A percentile compares a stretch with the other conserved stretches of the same genome.
Evolutionary conservation across 2,888 invertebrate genomes (phyloP).

Genomic region (Pterostichus madidus): DNA sequence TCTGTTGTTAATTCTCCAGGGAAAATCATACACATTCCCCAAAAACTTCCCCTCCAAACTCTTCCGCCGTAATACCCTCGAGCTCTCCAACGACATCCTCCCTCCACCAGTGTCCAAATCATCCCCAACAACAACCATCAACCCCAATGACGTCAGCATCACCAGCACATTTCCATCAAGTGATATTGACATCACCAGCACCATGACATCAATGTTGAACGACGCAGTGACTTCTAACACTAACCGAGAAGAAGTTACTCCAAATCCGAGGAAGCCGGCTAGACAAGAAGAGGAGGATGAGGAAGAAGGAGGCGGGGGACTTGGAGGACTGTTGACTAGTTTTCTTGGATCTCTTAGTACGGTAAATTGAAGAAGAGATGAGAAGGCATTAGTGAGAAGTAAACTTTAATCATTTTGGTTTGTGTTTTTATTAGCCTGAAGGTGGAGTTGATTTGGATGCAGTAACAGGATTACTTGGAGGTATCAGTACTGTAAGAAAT

Average conservation of each 20-base stretch:
- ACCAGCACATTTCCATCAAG: neutral
- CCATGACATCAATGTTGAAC: neutral
- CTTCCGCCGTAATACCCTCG: neutral
- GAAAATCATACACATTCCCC: conserved; percentile 1
- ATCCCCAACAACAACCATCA: conserved; percentile 16
- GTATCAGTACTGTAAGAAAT: conserved; percentile 75
- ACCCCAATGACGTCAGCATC: neutral
- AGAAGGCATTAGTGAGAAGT: neutral
- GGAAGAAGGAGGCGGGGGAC: conserved; percentile 74
- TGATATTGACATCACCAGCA: neutral
- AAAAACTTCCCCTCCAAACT: neutral
- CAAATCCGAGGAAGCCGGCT: conserved; percentile 44
- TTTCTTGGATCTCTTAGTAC: conserved; percentile 75
- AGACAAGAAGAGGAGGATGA: conserved; percentile 70
- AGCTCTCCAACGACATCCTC: conserved; percentile 31
- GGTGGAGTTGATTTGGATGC: conserved; percentile 76
- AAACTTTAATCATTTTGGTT: neutral
- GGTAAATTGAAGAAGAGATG: conserved; percentile 70
- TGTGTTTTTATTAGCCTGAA: conserved; percentile 72
- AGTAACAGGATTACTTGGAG: conserved; percentile 75
- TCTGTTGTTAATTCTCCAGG: neutral
- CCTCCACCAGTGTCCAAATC: neutral
- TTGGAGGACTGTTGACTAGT: conserved; percentile 74
- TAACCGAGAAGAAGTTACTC: conserved; percentile 53
- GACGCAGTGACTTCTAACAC: conserved; percentile 7